Base-by-base conservation (phyloP, 2,888 invertebrate genomes). In the Aleiodes testaceus region DNA sequence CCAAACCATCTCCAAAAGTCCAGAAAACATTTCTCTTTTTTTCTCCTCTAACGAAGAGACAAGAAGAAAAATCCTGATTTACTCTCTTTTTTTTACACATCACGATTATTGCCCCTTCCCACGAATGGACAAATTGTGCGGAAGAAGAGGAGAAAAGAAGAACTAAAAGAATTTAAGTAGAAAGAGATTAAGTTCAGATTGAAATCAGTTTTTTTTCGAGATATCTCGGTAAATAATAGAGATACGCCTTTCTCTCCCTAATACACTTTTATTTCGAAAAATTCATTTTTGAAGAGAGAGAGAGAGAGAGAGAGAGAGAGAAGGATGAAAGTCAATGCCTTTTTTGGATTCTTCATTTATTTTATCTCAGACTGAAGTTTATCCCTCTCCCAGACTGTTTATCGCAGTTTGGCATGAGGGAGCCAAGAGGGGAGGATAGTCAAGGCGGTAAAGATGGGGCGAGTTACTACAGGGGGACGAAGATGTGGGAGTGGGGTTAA, bases 401-500 rank as follows among this genome's bases (percentile, higher is more conserved):
- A 59, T 42, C 59, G 36, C 42, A 36, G 36, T 36, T 36, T 11
- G 59, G 49, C 26, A 44, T 22, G 22, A 14, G 52, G 5, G 22
- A 6, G 53, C 22, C 42, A 18, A 20, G 42, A n/a, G 50, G 9
- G 49, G 30, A 45, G 14, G n/a, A 11, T 26, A 36, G 22, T 53
- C n/a, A 6, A 1, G 53, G 20, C 12, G 36, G 36, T 18, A 18
- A 16, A 50, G 12, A 50, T 26, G 26, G 26, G 26, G 26, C 1
- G 26, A 50, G 53, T 53, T 26, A 53, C 22, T 53, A 26, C 50
- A 9, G 50, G 76, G 78, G 76, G 78, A 77, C 77, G 74, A 26
- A 26, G 5, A 36, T n/a, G 47, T 76, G 63, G 36, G 44, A 50
- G 36, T 14, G 61, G 55, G 72, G 72, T 82, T 83, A 83, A 84